Evolutionary conservation across 2,113 vertebrate species (phyloP), one percentile per base, ranked within the genome.

Genomic region (Pluvialis apricaria): DNA sequence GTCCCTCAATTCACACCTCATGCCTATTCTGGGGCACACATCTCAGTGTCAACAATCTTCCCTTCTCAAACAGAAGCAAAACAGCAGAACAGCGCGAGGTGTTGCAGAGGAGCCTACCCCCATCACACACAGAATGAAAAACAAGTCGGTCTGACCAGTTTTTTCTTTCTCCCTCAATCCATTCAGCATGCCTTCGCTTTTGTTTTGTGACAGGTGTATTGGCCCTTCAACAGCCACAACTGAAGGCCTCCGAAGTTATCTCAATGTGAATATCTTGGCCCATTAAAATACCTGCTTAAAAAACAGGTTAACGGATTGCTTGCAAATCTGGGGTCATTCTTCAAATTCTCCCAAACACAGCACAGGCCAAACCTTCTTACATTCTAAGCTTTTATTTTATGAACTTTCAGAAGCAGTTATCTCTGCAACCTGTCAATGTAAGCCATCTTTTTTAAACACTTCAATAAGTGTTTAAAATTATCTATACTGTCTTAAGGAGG

Each of bases 71-170:
- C 4, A 45, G 26, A 82, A 61, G 10, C 47, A 64, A 26, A 58
- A 11, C 16, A 75, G 34, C 28, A 34, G 31, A 49, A 29, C 0
- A 1, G 49, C 36, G 10, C 0, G 0, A 61, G 10, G 9, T 8
- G 9, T 40, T 69, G 14, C 28, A 77, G 70, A 65, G 28, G 10
- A 14, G 7, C 10, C 61, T 10, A 28, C 4, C 14, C 7, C 2
- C 45, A 71, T 2, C 42, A 68, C 38, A 54, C 36, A 55, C 7
- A 10, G 15, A 52, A 62, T 0, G 3, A 31, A 60, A 71, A 20
- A 78, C 3, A 78, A 45, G 6, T 44, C n/a, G 61, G 21, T 18
- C 29, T 87, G 45, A 31, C 19, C 42, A 8, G 1, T 26, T 40
- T 76, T 40, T 25, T 15, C 11, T 36, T 62, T 68, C 38, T 55